These are phyloP conservation scores for Parascotia fuliginaria DNA, from an alignment of 2,888 invertebrate genomes.

Conservation along the genomic window DNA sequence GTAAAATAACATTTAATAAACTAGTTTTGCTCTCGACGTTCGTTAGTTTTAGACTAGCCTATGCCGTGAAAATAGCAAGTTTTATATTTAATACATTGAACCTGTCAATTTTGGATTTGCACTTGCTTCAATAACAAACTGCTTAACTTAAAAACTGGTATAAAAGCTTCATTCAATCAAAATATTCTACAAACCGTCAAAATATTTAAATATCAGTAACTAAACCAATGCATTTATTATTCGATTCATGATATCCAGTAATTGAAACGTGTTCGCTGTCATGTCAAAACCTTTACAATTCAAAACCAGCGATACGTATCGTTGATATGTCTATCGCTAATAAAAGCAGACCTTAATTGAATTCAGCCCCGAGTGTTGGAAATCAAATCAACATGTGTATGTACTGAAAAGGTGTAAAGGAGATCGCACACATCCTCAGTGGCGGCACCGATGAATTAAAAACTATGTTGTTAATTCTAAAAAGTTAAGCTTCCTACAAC, in stretches of 20 bases:
- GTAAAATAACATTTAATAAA: too few relatives aligned
- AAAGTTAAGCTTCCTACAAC: too few relatives aligned
- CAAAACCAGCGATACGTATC: slow-evolving; percentile 40
- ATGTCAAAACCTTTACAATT: slow-evolving; percentile 55
- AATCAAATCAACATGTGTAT: slow-evolving; percentile 55
- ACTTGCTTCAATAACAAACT: too few relatives aligned
- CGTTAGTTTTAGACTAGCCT: too few relatives aligned
- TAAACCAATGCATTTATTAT: slow-evolving; percentile 37
- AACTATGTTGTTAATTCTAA: too few relatives aligned
- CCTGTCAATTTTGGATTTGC: too few relatives aligned
- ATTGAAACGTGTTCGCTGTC: slow-evolving; percentile 47
- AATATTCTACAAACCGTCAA: too few relatives aligned
- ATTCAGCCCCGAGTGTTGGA: slow-evolving; percentile 52
- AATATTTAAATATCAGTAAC: slow-evolving; percentile 15
- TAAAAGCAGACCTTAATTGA: slow-evolving; percentile 63
- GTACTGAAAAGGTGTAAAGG: slow-evolving; percentile 34
- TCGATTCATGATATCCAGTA: slow-evolving; percentile 35
- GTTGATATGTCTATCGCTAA: slow-evolving; percentile 51
- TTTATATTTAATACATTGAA: too few relatives aligned
- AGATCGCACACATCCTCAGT: slow-evolving; percentile 13
- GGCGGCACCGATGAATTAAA: not conserved
- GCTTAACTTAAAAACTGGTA: too few relatives aligned
- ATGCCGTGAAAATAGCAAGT: too few relatives aligned
- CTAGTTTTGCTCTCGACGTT: too few relatives aligned
- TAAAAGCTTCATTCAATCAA: too few relatives aligned